Percentiles rank a stretch among this genome's conserved stretches.
Conservation (phyloP, 2,797 vertebrate genomes). For the Naso thynnoides region DNA sequence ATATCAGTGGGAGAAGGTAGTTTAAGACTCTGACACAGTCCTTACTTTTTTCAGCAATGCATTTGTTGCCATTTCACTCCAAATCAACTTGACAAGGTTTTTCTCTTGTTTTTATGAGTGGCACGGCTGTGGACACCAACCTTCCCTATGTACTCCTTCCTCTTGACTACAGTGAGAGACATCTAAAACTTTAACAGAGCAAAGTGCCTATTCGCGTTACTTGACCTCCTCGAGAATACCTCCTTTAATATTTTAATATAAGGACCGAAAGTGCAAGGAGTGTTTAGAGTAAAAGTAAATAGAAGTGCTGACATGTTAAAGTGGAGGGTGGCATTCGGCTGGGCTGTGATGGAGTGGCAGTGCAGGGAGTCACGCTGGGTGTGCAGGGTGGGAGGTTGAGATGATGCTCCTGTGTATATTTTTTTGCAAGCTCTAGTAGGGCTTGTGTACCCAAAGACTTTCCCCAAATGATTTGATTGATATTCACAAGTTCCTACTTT, state of each 20-base stretch:
- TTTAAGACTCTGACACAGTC: constrained; percentile 16
- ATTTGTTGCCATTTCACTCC: constrained; percentile 16
- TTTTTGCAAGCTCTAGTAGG: neutral
- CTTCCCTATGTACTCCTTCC: neutral
- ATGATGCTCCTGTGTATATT: constrained; percentile 19
- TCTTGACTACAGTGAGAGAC: constrained; percentile 32
- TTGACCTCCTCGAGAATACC: constrained; percentile 46
- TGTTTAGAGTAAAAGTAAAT: constrained; percentile 54
- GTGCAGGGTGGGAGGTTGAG: constrained; percentile 16
- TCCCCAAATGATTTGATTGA: too few species aligned
- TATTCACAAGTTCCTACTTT: too few species aligned
- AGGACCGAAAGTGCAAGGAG: constrained; percentile 38
- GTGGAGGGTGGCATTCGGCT: neutral
- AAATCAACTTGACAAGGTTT: constrained; percentile 23
- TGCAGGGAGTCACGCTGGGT: neutral
- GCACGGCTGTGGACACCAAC: constrained; percentile 17
- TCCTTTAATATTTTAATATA: constrained; percentile 66
- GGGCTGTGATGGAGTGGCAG: constrained; percentile 21
- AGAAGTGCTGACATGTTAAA: constrained; percentile 61
- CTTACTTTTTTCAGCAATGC: constrained; percentile 17
- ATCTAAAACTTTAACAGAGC: constrained; percentile 63
- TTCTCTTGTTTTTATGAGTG: constrained; percentile 31
- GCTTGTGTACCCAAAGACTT: too few species aligned
- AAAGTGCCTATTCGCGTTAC: constrained; percentile 52
- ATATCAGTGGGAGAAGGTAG: constrained; percentile 1